Evolutionary conservation across 1,140 invertebrate genomes (phyloP).

Genomic region (Arctopsyche grandis): DNA sequence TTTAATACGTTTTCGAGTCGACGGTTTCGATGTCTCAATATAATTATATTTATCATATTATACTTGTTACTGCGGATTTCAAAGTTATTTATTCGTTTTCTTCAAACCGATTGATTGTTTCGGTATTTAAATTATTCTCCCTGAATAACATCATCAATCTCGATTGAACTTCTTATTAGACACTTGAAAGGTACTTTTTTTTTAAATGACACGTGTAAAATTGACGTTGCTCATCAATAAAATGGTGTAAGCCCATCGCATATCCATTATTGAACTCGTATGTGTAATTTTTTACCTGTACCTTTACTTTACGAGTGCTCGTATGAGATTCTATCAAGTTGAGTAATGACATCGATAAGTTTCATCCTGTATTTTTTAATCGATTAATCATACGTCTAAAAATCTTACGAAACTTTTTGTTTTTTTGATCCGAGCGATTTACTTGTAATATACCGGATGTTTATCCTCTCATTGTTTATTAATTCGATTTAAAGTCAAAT

Average conservation of each 20-base stretch:
- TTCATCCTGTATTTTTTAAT: constrained; percentile 32
- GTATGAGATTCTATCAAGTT: constrained; percentile 28
- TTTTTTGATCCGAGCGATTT: background rate
- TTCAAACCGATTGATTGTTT: too few relatives aligned
- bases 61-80: too few relatives aligned
- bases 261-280: too few relatives aligned
- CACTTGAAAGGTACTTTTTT: too few relatives aligned
- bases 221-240: background rate
- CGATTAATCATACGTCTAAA: constrained; percentile 12
- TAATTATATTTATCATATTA: too few relatives aligned
- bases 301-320: background rate
- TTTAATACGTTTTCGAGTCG: background rate
- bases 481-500: background rate
- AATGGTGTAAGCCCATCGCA: background rate
- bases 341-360: constrained; percentile 41
- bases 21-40: too few relatives aligned
- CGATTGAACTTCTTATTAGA: too few relatives aligned
- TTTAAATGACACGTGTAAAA: too few relatives aligned
- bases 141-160: too few relatives aligned
- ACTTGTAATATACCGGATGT: constrained; percentile 5
- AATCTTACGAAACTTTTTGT: constrained; percentile 5
- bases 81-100: too few relatives aligned
- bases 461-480: background rate
- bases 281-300: background rate
- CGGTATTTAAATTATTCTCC: too few relatives aligned